These are phyloP conservation scores for Mesoclemmys tuberculata DNA, from an alignment of 2,113 vertebrate genomes.

Conservation along the genomic window DNA sequence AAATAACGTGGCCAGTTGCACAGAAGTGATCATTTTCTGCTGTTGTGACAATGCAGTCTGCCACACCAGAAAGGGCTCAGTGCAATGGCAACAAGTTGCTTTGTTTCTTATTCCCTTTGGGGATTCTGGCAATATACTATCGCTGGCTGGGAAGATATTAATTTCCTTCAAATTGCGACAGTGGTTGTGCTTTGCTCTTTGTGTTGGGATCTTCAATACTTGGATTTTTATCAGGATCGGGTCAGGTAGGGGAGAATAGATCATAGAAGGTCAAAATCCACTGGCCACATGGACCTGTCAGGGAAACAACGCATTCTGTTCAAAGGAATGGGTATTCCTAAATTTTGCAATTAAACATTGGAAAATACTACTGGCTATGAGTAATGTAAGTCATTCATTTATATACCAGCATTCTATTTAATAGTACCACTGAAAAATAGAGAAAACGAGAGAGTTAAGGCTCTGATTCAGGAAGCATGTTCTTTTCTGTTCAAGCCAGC, in stretches of 20 bases:
- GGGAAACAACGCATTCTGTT: background rate
- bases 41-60: fast-evolving
- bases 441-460: fast-evolving
- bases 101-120: background rate
- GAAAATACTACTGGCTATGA: background rate
- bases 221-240: fast-evolving
- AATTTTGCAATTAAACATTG: background rate
- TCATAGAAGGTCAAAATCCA: fast-evolving
- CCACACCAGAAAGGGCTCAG: fast-evolving
- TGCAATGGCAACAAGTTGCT: background rate
- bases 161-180: background rate
- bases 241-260: background rate
- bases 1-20: fast-evolving
- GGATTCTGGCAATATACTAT: fast-evolving
- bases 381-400: fast-evolving
- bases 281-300: background rate
- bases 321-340: conserved; percentile 6
- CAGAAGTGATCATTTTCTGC: fast-evolving
- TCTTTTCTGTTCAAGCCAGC: background rate
- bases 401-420: fast-evolving
- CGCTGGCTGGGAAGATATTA: fast-evolving
- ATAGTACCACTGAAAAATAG: background rate
- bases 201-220: fast-evolving
- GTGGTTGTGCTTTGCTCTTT: background rate
- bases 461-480: background rate